Evolutionary conservation across 2,888 invertebrate species (phyloP).

Genomic region (Augochlorella aurata): DNA sequence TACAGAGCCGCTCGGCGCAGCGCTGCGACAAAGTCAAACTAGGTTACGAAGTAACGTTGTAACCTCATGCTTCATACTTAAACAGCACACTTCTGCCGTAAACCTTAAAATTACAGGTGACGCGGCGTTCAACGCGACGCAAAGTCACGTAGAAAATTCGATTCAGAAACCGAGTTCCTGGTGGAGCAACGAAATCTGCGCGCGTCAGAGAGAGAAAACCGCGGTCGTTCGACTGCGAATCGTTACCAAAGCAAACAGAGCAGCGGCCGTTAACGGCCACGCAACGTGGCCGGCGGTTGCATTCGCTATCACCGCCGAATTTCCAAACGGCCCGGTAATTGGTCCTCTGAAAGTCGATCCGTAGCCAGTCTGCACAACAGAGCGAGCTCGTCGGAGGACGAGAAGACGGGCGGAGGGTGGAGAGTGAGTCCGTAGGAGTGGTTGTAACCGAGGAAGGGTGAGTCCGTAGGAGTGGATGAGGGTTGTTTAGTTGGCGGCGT

Average conservation of each 20-base stretch:
- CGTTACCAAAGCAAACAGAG: too few relatives aligned
- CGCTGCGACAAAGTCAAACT: not conserved
- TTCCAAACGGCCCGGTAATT: constrained; percentile 28
- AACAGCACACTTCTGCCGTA: not conserved
- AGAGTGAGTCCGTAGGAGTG: constrained; percentile 20
- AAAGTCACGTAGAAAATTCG: too few relatives aligned
- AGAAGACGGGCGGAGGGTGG: not conserved
- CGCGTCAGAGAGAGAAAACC: too few relatives aligned
- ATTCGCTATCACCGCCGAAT: constrained; percentile 3
- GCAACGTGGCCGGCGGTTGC: not conserved
- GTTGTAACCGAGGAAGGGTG: constrained; percentile 11
- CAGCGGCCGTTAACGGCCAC: not conserved
- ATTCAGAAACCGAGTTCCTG: too few relatives aligned
- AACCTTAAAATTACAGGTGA: not conserved
- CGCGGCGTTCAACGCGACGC: too few relatives aligned
- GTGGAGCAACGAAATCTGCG: too few relatives aligned
- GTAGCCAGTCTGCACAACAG: not conserved
- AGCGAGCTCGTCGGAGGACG: not conserved
- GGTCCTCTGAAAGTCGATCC: constrained; percentile 30
- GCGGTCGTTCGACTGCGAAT: too few relatives aligned
- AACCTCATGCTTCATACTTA: not conserved
- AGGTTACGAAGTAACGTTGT: constrained; percentile 4
- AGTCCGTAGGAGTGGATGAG: constrained; percentile 37
- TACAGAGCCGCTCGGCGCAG: not conserved
- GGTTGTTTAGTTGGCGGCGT: constrained; percentile 73